phyloP scores from a whole-genome alignment of 2,797 vertebrate genomes.

The Carcharodon carcharias region DNA sequence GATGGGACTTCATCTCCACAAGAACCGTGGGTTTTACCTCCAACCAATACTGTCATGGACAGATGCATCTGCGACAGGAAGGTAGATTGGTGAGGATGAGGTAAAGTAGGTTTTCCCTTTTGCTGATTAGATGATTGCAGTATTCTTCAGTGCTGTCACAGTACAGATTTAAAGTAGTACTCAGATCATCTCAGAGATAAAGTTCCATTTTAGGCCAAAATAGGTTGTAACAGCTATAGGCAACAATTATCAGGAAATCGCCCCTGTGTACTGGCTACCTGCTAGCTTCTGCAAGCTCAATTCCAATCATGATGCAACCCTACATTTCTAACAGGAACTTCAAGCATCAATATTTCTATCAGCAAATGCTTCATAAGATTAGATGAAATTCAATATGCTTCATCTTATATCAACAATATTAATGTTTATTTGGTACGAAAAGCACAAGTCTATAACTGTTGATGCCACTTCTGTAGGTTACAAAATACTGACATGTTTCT shows the following conservation, averaged over 20 bases:
- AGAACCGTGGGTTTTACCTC: no score
- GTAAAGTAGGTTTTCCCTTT: no score
- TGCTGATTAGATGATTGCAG: no score
- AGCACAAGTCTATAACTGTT: background rate
- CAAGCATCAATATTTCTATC: background rate
- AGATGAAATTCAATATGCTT: background rate
- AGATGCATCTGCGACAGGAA: no score
- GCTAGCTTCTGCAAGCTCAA: conserved; percentile 51
- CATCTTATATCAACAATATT: background rate
- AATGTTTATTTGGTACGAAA: background rate
- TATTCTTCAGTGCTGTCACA: no score
- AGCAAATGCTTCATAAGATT: background rate
- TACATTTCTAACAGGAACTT: conserved; percentile 53
- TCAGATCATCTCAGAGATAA: no score
- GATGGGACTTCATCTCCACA: no score
- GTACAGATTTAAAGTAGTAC: no score
- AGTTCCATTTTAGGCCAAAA: background rate
- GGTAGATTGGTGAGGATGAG: no score
- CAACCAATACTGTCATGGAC: no score
- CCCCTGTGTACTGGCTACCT: conserved; percentile 55
- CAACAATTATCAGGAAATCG: conserved; percentile 54
- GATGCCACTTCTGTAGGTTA: background rate
- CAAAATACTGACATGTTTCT: background rate
- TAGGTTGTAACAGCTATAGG: background rate
- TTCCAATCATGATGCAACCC: conserved; percentile 40